Base-by-base conservation (phyloP, 2,113 vertebrate species). In the Phalacrocorax aristotelis region DNA sequence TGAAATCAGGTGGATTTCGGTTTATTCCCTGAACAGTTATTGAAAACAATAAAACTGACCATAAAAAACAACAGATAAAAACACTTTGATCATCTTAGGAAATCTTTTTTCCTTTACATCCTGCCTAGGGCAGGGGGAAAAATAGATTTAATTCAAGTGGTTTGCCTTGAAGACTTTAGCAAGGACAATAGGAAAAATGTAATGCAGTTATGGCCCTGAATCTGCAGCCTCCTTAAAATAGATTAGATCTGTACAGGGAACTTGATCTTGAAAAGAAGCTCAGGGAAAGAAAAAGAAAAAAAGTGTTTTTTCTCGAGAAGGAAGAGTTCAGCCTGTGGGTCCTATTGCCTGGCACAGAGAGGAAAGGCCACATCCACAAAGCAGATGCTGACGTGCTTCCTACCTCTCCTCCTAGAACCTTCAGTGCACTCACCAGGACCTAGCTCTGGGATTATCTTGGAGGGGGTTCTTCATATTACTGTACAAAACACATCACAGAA, bases 351-450 rank as follows among this genome's bases (percentile, higher is more conserved):
- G 87, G 15, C 22, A 48, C 17, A 21, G 71, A 66, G 61, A 58
- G 49, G 25, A 74, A 79, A 69, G 44, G 21, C 17, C 52, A 58
- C 0, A 0, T 30, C 8, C 36, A 36, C 72, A 70, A 6, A 66
- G 34, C 40, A 91, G 34, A 66, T 77, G 51, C 36, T 51, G 38
- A 20, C 42, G 34, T 0, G 6, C 22, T 48, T 44, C 34, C 38
- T 68, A 81, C 30, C 12, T 57, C 60, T 57, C 13, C 49, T 52
- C 10, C 44, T 52, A 17, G 57, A 68, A 6, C 32, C 10, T 22
- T 4, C 4, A 2, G 3, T 55, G 61, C 25, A 8, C 36, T 52
- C 29, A 57, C 10, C 0, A 0, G 10, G 36, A 13, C 18, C 18
- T 44, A 44, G 22, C 19, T 42, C 44, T 61, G 46, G 27, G 36